These are phyloP conservation scores for Odontothrips loti DNA, from an alignment of 2,888 invertebrate genomes.

Conservation along the genomic window DNA sequence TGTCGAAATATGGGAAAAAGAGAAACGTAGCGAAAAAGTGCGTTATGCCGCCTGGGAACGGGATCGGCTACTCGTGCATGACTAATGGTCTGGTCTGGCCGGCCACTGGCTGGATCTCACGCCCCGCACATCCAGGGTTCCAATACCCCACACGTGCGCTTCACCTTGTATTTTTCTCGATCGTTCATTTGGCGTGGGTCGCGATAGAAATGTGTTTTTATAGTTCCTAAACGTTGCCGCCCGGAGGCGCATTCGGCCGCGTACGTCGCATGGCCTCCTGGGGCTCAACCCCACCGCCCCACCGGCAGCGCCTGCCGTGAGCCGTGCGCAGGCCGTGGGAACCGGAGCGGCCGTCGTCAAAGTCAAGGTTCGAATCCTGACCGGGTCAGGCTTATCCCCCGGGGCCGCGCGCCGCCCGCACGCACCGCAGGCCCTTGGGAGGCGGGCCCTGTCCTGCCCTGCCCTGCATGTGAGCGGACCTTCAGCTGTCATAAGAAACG, in stretches of 20 bases:
- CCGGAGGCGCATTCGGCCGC: no score
- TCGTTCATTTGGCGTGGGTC: neutral
- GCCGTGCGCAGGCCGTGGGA: no score
- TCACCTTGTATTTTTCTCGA: neutral
- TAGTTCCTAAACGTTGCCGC: no score
- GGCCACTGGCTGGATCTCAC: neutral
- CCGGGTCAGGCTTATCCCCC: neutral
- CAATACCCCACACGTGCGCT: neutral
- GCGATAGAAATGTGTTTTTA: no score
- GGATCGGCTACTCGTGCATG: neutral
- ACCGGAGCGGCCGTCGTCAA: neutral
- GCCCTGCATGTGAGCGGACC: no score
- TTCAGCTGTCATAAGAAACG: no score
- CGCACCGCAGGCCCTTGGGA: no score
- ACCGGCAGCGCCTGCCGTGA: no score
- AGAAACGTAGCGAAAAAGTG: neutral
- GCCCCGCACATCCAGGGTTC: neutral
- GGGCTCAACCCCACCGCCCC: no score
- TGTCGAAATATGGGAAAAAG: conserved; percentile 20
- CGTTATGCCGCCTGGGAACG: neutral
- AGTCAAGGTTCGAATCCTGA: neutral
- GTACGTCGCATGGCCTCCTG: no score
- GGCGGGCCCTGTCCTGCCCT: no score
- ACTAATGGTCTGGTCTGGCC: neutral
- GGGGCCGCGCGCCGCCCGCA: no score